phyloP scores from a whole-genome alignment of 2,113 vertebrate genomes.

The Prinia subflava region DNA sequence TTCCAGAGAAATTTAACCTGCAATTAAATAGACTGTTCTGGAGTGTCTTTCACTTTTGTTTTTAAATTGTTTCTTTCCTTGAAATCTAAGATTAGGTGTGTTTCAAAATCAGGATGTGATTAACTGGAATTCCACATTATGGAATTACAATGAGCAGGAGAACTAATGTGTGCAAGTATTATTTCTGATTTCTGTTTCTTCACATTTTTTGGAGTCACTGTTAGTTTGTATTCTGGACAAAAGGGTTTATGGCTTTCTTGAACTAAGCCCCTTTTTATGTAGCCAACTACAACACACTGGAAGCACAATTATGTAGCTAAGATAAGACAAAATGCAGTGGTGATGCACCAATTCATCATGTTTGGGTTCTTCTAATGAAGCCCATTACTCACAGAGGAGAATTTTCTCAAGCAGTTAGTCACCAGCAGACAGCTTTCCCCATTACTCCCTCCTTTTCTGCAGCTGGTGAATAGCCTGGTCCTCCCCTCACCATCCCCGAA shows the following conservation, averaged over 20 bases:
- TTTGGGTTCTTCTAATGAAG: slow-evolving; percentile 40
- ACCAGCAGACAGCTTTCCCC: slow-evolving; percentile 28
- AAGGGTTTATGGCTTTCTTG: slow-evolving; percentile 8
- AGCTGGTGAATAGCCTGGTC: background rate
- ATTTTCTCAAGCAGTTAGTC: slow-evolving; percentile 11
- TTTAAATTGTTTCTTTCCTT: background rate
- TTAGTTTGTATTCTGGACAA: background rate
- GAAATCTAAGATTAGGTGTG: background rate
- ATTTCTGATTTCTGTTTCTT: background rate
- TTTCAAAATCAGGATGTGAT: background rate
- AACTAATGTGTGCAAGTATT: background rate
- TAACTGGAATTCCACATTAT: background rate
- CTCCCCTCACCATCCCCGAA: slow-evolving; percentile 14
- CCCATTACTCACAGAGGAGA: slow-evolving; percentile 49
- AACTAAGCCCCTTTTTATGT: background rate
- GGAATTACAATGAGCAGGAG: background rate
- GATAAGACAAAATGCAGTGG: slow-evolving; percentile 1
- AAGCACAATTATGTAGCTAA: slow-evolving; percentile 1
- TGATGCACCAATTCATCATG: slow-evolving; percentile 30
- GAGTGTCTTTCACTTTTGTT: background rate
- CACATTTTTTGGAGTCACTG: background rate
- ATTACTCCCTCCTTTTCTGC: background rate
- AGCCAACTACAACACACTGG: background rate
- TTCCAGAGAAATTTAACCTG: background rate
- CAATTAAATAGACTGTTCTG: background rate